Evolutionary conservation across 2,113 vertebrate genomes (phyloP).

Genomic region (Megaceryle torquata): DNA sequence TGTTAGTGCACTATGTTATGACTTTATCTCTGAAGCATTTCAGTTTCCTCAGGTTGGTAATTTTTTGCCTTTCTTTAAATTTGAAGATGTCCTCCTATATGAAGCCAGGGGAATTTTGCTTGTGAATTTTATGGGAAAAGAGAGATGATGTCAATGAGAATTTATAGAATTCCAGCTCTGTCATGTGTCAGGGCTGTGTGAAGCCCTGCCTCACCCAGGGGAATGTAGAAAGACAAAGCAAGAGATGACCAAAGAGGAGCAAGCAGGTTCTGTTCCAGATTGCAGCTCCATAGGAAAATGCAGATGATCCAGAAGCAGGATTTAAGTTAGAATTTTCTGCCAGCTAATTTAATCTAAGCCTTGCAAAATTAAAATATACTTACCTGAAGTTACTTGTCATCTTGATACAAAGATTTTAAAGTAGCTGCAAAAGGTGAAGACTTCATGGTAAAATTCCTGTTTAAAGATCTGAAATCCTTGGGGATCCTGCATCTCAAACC

Average conservation of each 20-base stretch:
- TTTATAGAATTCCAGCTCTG: neutral
- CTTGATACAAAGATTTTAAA: neutral
- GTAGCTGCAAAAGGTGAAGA: neutral
- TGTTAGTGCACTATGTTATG: neutral
- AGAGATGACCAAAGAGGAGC: neutral
- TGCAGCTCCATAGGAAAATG: neutral
- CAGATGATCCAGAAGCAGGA: neutral
- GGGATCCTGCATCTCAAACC: neutral
- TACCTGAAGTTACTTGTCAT: neutral
- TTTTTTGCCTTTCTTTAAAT: neutral
- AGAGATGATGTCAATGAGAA: neutral
- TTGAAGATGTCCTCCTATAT: neutral
- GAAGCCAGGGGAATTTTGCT: neutral
- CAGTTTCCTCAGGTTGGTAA: neutral
- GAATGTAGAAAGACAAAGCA: neutral
- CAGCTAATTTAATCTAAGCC: neutral
- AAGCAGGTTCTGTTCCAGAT: neutral
- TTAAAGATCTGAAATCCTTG: neutral
- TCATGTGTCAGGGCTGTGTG: accelerated
- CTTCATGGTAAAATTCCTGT: neutral
- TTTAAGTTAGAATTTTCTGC: neutral
- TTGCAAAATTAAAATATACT: neutral
- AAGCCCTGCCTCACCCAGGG: neutral
- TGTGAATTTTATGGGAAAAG: neutral
- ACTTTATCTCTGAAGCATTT: neutral